A percentile compares a stretch with the other conserved stretches of the same genome.
Evolutionary conservation across 2,113 vertebrate genomes (phyloP).

Genomic region (Corydoras maculifer): DNA sequence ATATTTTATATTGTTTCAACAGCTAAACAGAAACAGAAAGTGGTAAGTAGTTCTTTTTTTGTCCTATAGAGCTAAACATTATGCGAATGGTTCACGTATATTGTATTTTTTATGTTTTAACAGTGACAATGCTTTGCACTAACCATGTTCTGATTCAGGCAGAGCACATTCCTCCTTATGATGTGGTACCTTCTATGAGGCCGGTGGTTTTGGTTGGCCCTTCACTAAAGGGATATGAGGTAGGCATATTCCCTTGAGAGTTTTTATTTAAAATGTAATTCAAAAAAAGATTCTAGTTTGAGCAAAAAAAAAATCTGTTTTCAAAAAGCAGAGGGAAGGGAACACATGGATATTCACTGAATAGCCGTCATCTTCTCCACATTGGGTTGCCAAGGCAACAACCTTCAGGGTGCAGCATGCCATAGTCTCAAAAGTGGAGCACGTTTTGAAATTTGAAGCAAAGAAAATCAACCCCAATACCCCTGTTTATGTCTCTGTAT

Average conservation of each 20-base stretch:
- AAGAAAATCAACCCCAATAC: conserved; percentile 42
- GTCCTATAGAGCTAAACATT: neutral
- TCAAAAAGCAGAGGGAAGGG: conserved; percentile 36
- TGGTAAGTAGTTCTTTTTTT: conserved; percentile 70
- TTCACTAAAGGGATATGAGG: conserved; percentile 97
- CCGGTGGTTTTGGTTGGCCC: conserved; percentile 95
- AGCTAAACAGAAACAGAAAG: conserved; percentile 98
- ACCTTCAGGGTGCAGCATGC: conserved; percentile 59
- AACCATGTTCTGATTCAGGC: conserved; percentile 61
- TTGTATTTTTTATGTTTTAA: neutral
- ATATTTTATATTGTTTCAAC: conserved; percentile 53
- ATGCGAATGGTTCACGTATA: neutral
- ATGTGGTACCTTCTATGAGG: conserved; percentile 97
- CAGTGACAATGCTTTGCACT: neutral
- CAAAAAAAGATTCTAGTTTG: conserved; percentile 23
- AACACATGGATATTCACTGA: conserved; percentile 53
- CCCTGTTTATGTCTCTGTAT: conserved; percentile 13
- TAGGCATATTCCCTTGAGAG: conserved; percentile 48
- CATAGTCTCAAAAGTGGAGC: conserved; percentile 57
- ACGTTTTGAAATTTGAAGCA: conserved; percentile 61
- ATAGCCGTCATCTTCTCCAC: conserved; percentile 53
- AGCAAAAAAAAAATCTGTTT: conserved; percentile 30
- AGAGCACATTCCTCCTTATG: conserved; percentile 92
- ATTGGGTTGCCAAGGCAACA: conserved; percentile 63
- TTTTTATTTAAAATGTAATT: conserved; percentile 34